Conservation (phyloP, 2,797 vertebrate species). For the Xiphorhynchus erythropygius region DNA sequence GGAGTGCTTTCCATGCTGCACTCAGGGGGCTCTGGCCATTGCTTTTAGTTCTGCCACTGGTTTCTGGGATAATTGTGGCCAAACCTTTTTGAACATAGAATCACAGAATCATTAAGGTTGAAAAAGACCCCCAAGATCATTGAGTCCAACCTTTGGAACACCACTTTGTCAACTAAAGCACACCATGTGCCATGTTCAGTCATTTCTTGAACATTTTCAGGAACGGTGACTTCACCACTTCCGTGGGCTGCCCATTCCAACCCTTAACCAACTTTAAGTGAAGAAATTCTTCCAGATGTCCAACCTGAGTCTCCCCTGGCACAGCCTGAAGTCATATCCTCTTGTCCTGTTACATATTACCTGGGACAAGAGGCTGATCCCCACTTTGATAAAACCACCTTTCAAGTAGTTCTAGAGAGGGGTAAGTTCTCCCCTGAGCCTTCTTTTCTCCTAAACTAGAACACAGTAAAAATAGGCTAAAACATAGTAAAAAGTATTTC, state of each 20-base stretch:
- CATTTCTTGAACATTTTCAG: not conserved
- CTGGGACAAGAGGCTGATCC: not conserved
- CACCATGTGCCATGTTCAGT: not conserved
- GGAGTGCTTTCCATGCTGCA: fast-evolving
- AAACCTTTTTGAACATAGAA: not conserved
- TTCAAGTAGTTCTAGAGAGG: not conserved
- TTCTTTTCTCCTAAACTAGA: not conserved
- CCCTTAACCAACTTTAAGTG: not conserved
- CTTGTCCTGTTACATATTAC: not conserved
- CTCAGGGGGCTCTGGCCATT: not conserved
- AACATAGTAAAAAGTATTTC: not conserved
- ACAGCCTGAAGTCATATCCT: fast-evolving
- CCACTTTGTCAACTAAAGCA: too few species aligned
- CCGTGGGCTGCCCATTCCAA: not conserved
- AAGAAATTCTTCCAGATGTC: not conserved
- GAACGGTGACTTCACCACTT: not conserved
- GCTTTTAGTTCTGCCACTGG: not conserved
- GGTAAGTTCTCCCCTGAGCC: fast-evolving
- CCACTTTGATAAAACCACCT: not conserved
- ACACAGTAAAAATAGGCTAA: not conserved
- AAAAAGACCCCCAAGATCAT: not conserved
- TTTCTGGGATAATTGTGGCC: fast-evolving
- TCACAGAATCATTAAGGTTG: not conserved
- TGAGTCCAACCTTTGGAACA: not conserved
- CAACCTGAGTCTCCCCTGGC: not conserved